A percentile compares a stretch with the other conserved stretches of the same genome.
phyloP scores from a whole-genome alignment of 2,797 vertebrate species.

The Menidia menidia region DNA sequence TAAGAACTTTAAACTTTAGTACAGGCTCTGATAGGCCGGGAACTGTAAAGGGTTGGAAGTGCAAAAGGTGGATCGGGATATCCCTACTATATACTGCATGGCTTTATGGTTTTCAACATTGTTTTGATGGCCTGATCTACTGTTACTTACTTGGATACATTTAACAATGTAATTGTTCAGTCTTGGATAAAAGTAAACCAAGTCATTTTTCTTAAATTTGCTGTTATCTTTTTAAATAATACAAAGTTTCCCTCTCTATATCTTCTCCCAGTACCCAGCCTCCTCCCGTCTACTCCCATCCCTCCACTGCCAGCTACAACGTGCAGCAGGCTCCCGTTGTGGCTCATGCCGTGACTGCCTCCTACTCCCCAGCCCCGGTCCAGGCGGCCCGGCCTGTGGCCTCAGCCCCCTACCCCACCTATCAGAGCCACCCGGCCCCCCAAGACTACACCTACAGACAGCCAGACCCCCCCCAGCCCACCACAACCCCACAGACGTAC shows the following conservation, averaged over 20 bases:
- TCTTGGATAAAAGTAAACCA: too few relatives aligned
- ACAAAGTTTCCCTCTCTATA: neutral
- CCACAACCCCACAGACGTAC: slow-evolving; percentile 81
- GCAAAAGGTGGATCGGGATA: too few relatives aligned
- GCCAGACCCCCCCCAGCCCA: slow-evolving; percentile 79
- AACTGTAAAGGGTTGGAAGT: too few relatives aligned
- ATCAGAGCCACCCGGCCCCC: slow-evolving; percentile 76
- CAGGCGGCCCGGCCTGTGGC: slow-evolving; percentile 69
- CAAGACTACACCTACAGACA: slow-evolving; percentile 78
- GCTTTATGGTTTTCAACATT: too few relatives aligned
- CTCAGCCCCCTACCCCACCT: slow-evolving; percentile 67
- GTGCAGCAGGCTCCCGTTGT: slow-evolving; percentile 73
- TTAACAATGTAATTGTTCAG: too few relatives aligned
- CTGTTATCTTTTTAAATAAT: neutral
- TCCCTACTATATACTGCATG: too few relatives aligned
- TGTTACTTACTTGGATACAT: too few relatives aligned
- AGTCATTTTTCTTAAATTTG: neutral
- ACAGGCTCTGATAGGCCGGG: too few relatives aligned
- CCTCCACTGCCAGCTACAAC: slow-evolving; percentile 77
- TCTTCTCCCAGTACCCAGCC: slow-evolving; percentile 74
- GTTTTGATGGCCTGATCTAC: too few relatives aligned
- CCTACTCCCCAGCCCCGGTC: slow-evolving; percentile 75
- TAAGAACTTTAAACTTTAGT: too few relatives aligned
- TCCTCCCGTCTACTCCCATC: slow-evolving; percentile 75
- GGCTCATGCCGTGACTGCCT: slow-evolving; percentile 75